phyloP scores from a whole-genome alignment of 1,140 invertebrate genomes.

The Alviniconcha marisindica region DNA sequence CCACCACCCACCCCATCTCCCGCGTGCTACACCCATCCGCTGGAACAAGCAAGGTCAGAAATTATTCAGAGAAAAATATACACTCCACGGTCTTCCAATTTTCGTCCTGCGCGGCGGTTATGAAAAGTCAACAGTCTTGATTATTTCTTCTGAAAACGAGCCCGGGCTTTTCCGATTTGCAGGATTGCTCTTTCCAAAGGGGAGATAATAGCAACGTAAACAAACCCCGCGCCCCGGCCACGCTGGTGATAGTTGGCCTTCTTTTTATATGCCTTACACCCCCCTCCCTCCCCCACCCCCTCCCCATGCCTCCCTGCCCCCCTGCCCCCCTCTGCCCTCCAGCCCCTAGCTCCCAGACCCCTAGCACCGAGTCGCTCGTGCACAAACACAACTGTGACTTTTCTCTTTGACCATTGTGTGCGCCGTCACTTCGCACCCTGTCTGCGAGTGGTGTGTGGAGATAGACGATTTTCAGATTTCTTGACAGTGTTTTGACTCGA shows the following conservation, averaged over 20 bases:
- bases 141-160: slow-evolving; percentile 35
- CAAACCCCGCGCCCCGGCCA: not conserved
- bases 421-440: no score
- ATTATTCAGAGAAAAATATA: no score
- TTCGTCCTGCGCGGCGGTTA: slow-evolving; percentile 13
- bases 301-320: no score
- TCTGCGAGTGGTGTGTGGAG: no score
- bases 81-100: slow-evolving; percentile 3
- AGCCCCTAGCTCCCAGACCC: no score
- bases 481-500: not conserved
- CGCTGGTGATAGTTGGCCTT: not conserved
- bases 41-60: no score
- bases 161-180: not conserved
- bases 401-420: not conserved
- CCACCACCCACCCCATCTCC: no score
- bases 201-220: slow-evolving; percentile 29
- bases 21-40: no score
- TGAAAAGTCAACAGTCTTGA: slow-evolving; percentile 31
- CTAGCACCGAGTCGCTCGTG: slow-evolving; percentile 8
- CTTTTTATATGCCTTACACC: not conserved
- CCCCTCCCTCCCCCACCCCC: no score
- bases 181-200: not conserved
- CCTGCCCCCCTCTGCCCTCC: no score
- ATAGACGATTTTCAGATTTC: no score
- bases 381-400: not conserved